Evolutionary conservation across 2,797 vertebrate species (phyloP).

Genomic region (Limnodromus scolopaceus): DNA sequence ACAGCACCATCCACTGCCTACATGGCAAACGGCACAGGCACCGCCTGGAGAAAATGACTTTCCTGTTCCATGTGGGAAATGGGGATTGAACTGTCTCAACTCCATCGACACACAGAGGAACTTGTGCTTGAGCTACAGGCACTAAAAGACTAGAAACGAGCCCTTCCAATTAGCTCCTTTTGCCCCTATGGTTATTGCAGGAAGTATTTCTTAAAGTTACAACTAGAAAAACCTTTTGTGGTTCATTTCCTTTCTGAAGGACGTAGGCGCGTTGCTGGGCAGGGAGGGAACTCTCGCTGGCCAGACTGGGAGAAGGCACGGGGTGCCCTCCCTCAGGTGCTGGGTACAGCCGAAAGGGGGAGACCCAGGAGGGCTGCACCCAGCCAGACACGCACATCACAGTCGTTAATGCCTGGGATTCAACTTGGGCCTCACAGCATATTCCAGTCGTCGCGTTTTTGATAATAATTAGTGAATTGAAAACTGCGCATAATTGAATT

Average conservation of each 20-base stretch:
- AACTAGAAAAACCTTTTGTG: not conserved
- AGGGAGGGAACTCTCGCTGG: not conserved
- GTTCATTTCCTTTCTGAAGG: not conserved
- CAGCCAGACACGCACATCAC: not conserved
- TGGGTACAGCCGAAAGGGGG: not conserved
- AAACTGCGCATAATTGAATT: not conserved
- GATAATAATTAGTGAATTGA: not conserved
- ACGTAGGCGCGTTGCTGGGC: not conserved
- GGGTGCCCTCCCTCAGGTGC: no score
- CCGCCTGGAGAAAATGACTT: rapidly evolving
- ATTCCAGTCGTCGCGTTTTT: not conserved
- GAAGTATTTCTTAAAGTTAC: not conserved
- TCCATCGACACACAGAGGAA: rapidly evolving
- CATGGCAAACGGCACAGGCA: not conserved
- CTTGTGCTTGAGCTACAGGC: not conserved
- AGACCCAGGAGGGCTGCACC: not conserved
- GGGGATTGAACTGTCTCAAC: rapidly evolving
- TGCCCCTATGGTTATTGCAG: not conserved
- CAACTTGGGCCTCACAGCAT: not conserved
- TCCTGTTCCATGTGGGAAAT: rapidly evolving
- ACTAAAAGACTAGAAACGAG: no score
- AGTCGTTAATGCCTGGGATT: not conserved
- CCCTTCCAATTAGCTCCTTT: not conserved
- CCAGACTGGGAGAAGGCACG: not conserved
- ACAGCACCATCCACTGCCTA: constrained; percentile 11